Evolutionary conservation across 2,888 invertebrate species (phyloP), one percentile per base, ranked within the genome.

Genomic region (Nasonovia ribisnigri): DNA sequence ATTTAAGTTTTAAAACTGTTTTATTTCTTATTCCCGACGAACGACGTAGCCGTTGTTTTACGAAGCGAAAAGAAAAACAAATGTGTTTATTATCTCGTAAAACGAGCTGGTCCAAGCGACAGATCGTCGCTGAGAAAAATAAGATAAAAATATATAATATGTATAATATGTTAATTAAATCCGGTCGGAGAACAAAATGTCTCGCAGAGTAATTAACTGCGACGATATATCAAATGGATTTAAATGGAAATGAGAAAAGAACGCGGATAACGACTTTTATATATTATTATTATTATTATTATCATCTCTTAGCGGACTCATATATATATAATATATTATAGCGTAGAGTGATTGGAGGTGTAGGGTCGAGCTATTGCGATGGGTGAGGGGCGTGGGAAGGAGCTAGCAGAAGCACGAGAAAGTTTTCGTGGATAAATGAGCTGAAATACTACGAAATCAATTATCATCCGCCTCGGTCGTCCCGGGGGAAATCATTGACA

Each of bases 401-500:
- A 43, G 6, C 0, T 77, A 57, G 77, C 20, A 77, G 36, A 77
- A 36, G 36, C 36, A 20, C 77, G 77, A 57, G 60, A 90, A 60
- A 90, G 60, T 93, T 93, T 60, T 90, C 93, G 43, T 84, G 54
- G 93, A 93, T 90, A 93, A 93, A 93, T 93, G 93, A 93, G 84
- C 89, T 54, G 86, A 93, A 93, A 93, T 48, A 54, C 90, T 48
- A 54, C 90, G 93, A 93, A 93, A 93, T 93, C 93, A 93, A 93
- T 93, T 93, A 93, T 93, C 93, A 86, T 93, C 84, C 84, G 90
- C 8, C 57, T 36, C 20, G 60, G 20, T 90, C 93, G 20, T 93
- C 93, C 86, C 93, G 36, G 48, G 93, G 93, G 93, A 93, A 93
- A 93, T 93, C 93, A 93, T 93, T 93, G 93, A 93, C 93, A 93